Evolutionary conservation across 2,113 vertebrate genomes (phyloP), one percentile per base, ranked within the genome.

Genomic region (Globicephala melas): DNA sequence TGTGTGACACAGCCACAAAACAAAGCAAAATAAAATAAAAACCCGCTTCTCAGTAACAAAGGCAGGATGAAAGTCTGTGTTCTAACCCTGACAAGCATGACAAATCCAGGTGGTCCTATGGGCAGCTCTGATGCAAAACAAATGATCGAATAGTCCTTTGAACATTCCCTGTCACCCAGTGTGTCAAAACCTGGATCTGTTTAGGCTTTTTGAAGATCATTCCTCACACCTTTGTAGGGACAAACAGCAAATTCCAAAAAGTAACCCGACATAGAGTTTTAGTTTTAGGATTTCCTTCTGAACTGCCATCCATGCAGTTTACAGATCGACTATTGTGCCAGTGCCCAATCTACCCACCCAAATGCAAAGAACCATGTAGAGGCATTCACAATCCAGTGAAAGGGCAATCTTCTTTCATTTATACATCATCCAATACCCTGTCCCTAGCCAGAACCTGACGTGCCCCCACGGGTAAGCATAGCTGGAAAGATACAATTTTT

Each of bases 401-500:
- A 23, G 38, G 31, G 36, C 71, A 63, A 41, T 68, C 62, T 84
- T 8, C 63, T 77, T 93, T 60, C 68, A 73, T 86, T 82, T 77
- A 41, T 36, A n/a, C 17, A n/a, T 25, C 58, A 18, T 84, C 47
- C 74, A 65, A 55, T 73, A 85, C 25, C 31, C 58, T 91, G 79
- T 74, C 33, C 68, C 89, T 85, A 86, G 36, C 55, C 53, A 83
- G 68, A 96, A 83, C 1, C 65, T 77, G 55, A 82, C 7, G 33
- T 47, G 41, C 12, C 44, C 12, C 44, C 33, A 6, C 83, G 12
- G 15, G 15, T 77, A 67, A 67, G 3, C 86, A 91, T 31, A 81
- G 20, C 86, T 93, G n/a, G 74, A 94, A 89, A 77, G n/a, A 63
- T 33, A 82, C 9, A 36, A 44, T 80, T 96, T 87, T 87, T 53